These are phyloP conservation scores for Cebus imitator DNA, from an alignment of 2,113 vertebrate genomes.

Conservation along the genomic window DNA sequence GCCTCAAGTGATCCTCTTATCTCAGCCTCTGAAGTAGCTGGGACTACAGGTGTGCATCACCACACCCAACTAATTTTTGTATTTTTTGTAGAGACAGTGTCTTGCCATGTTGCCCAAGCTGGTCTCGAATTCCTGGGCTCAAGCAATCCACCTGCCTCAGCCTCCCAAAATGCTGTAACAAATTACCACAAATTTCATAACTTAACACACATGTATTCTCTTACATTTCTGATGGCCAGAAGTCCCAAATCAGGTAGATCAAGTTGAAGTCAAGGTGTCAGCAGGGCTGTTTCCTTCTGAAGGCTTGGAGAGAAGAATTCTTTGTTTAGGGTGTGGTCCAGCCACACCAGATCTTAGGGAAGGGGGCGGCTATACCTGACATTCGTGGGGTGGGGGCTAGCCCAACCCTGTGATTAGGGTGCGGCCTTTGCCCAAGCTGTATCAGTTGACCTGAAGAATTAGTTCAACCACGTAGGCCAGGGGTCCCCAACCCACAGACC, in stretches of 20 bases:
- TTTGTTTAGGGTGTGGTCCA: background rate
- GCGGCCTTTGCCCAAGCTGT: background rate
- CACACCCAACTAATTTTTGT: too few species aligned
- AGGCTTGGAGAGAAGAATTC: background rate
- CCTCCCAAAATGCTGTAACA: too few species aligned
- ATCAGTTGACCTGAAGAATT: background rate
- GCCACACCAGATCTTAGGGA: background rate
- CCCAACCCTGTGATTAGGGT: background rate
- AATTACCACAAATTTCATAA: background rate
- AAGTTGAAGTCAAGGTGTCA: background rate
- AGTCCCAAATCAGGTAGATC: background rate
- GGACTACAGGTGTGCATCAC: too few species aligned
- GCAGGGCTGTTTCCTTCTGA: background rate
- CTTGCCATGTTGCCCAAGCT: too few species aligned
- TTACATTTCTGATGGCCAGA: background rate
- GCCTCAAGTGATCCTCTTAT: too few species aligned
- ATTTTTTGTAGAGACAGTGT: too few species aligned
- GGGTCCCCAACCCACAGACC: too few species aligned
- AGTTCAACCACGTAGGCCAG: background rate
- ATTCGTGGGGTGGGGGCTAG: background rate
- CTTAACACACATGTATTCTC: background rate
- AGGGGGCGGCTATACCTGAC: too few species aligned
- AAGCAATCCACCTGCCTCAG: too few species aligned
- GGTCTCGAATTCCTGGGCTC: too few species aligned
- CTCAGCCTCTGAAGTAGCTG: too few species aligned